Base-by-base conservation (phyloP, 2,888 invertebrate genomes). In the Ormyrus rosae region DNA sequence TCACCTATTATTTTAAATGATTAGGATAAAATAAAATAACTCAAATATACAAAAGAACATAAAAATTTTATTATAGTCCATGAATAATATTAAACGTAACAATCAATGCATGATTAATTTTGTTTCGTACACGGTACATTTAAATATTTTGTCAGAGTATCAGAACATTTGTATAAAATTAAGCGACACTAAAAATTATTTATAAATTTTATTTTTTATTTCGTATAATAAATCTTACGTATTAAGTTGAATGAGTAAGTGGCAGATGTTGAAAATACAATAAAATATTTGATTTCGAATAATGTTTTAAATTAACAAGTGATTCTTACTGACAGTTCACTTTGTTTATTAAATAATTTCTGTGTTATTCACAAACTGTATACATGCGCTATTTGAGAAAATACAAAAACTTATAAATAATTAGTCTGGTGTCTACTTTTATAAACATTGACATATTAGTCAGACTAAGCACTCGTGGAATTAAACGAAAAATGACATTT, bases 41-140 rank as follows among this genome's bases (percentile, higher is more conserved):
- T 61, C 19, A n/a, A 71, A 10, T 67, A 68, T 84, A 84, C 79
- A 86, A 87, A 86, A 88, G 84, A 88, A 88, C 87, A 88, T 88
- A 86, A 88, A 88, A 87, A 87, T 78, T 88, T 88, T 86, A 87
- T 88, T 88, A 85, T 86, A 85, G 85, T 87, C 85, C 85, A 84
- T 87, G 84, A 9, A 51, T 73, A 63, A n/a, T 72, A 72, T 67
- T 61, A 55, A 63, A 51, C 67, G 11, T 71, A 65, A 78, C 19
- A 56, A 56, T 70, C 13, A 60, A 65, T 60, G 61, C 34, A 51
- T 71, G 19, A 19, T 72, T 78, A 13, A 53, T 68, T 68, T 60
- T 64, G 5, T 60, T 63, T 64, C 46, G 61, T 53, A 60, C 13
- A 60, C 34, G 69, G 13, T 73, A 73, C 68, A 69, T 34, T 34